Conservation (phyloP, 2,113 vertebrate genomes). For the Numida meleagris region DNA sequence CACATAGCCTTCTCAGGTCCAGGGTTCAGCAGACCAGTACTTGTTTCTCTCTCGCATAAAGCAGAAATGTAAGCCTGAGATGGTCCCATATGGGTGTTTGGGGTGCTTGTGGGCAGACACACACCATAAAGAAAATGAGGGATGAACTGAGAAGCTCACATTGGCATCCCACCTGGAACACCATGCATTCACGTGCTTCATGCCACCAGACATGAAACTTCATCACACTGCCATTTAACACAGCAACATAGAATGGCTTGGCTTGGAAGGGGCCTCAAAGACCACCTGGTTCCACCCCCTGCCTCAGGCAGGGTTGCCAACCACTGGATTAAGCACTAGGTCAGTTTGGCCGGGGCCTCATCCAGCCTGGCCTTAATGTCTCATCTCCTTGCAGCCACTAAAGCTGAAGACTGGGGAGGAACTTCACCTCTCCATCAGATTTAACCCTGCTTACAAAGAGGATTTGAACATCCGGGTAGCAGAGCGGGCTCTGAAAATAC, state of each 20-base stretch:
- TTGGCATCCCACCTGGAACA: background rate
- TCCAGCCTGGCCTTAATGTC: background rate
- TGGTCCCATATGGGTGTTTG: background rate
- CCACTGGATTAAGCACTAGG: no score
- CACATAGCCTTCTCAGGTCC: background rate
- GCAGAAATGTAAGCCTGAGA: accelerated
- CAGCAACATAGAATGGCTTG: no score
- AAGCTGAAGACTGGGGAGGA: slow-evolving; percentile 70
- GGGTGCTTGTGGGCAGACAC: background rate
- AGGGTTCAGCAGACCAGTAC: background rate
- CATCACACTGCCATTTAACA: background rate
- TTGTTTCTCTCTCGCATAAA: background rate
- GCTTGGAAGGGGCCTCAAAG: no score
- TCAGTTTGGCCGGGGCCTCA: no score
- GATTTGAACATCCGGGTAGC: slow-evolving; percentile 67
- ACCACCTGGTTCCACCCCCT: no score
- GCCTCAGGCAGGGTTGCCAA: no score
- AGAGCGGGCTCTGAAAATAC: slow-evolving; percentile 78
- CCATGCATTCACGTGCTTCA: accelerated
- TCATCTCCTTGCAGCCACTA: slow-evolving; percentile 73
- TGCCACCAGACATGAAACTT: background rate
- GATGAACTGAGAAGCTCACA: accelerated
- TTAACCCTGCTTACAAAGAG: slow-evolving; percentile 77
- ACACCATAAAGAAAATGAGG: background rate
- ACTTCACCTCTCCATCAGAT: slow-evolving; percentile 79